Conservation (phyloP, 2,888 invertebrate species). For the Anticlea derivata region DNA sequence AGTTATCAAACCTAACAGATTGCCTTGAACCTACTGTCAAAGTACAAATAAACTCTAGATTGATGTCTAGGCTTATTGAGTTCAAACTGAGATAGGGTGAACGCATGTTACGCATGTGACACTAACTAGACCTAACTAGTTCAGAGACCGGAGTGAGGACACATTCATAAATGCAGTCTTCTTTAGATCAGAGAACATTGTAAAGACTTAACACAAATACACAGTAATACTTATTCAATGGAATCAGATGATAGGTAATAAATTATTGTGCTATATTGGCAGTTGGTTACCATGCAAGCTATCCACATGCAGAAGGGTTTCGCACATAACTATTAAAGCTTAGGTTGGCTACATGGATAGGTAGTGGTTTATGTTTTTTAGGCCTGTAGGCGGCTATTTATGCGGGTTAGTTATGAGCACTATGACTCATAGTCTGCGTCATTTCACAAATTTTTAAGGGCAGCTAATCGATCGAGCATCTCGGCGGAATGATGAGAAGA, state of each 20-base stretch:
- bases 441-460: constrained; percentile 47
- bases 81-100: constrained; percentile 10
- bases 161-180: no score
- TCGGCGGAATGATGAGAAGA: constrained; percentile 38
- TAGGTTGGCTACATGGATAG: constrained; percentile 38
- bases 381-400: constrained; percentile 31
- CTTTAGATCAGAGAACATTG: no score
- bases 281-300: constrained; percentile 40
- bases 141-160: background rate
- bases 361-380: constrained; percentile 52
- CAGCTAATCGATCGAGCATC: constrained; percentile 50
- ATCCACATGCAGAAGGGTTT: constrained; percentile 36
- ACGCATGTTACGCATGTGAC: no score
- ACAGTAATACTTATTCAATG: no score
- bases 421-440: constrained; percentile 71
- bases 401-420: constrained; percentile 45
- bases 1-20: no score
- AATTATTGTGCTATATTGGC: background rate
- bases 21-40: background rate
- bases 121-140: constrained; percentile 13
- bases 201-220: no score
- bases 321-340: constrained; percentile 26
- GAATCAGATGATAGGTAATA: background rate
- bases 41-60: no score
- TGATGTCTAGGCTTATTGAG: constrained; percentile 4